Base-by-base conservation (phyloP, 1,140 invertebrate genomes). In the Drosophila pallidifrons region DNA sequence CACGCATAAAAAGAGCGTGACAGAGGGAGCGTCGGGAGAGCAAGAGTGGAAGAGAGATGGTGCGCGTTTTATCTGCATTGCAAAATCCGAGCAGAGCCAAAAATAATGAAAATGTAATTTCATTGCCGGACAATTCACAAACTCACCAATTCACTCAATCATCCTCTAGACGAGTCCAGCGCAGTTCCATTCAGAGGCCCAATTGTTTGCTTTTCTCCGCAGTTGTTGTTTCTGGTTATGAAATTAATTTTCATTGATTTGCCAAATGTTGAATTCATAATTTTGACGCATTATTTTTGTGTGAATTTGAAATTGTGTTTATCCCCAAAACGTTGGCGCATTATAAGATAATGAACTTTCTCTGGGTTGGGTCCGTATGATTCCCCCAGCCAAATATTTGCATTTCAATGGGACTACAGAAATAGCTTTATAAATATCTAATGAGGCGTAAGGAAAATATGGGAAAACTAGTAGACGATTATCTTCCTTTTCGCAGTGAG, bases 161-260 rank as follows among this genome's bases (percentile, higher is more conserved):
- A 57, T 47, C 61, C 38, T 66, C 25, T 10, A 7, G n/a, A 47
- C 8, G 4, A 6, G 10, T 10, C 28, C 32, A 25, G 11, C 15
- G 11, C 58, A 20, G 1, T 30, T 32, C n/a, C 16, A 41, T 4
- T 20, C 49, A 41, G 55, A 20, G 35, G 54, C 20, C 30, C n/a
- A 47, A 46, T 47, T 71, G 57, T 74, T 81, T 73, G 61, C 47
- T 54, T 55, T 79, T 69, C 47, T 59, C 5, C n/a, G 11, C 25
- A 47, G 43, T 35, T 78, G 78, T 86, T 76, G 58, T 70, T 75
- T 69, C 64, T 77, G 81, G 65, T 89, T 81, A 72, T 83, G 81
- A 89, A 88, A 88, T 88, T 89, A 88, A 88, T 88, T 88, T 88
- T 68, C 83, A 88, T 88, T 88, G 83, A 88, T 88, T 88, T 89